These are phyloP conservation scores for Galago senegalensis DNA, from an alignment of 2,797 vertebrate species.

Conservation along the genomic window DNA sequence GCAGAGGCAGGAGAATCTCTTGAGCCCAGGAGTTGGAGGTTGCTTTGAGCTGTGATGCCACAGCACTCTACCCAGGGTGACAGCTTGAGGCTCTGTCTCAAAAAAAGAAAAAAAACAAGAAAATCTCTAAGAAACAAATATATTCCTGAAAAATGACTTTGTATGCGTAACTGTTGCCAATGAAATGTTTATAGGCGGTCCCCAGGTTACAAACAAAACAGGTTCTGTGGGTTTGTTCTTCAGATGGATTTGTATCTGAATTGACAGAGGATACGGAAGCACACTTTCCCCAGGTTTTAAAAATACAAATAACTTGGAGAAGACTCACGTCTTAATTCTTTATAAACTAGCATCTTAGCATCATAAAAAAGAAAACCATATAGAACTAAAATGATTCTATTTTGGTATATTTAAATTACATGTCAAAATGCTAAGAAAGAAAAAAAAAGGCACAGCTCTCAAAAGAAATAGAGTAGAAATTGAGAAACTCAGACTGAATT, in stretches of 20 bases:
- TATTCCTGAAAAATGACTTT: slow-evolving; percentile 44
- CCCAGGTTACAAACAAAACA: no score
- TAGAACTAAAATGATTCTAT: slow-evolving; percentile 45
- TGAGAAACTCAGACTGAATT: slow-evolving; percentile 39
- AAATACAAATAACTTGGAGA: slow-evolving; percentile 29
- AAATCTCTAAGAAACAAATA: background rate
- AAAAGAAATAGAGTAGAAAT: slow-evolving; percentile 27
- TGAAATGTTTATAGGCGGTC: background rate
- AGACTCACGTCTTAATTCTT: slow-evolving; percentile 45
- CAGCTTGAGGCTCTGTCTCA: no score
- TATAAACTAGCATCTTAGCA: slow-evolving; percentile 36
- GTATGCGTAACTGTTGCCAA: background rate
- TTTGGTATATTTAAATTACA: slow-evolving; percentile 66
- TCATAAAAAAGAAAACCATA: slow-evolving; percentile 8
- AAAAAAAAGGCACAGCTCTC: slow-evolving; percentile 2
- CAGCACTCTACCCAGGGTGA: no score
- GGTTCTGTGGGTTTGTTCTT: no score
- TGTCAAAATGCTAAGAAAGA: slow-evolving; percentile 10
- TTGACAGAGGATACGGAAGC: background rate
- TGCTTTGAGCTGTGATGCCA: no score
- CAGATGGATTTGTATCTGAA: background rate
- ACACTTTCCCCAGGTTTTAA: background rate
- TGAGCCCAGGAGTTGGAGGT: no score
- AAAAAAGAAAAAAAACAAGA: no score
- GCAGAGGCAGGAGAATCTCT: no score